These are phyloP conservation scores for Chionoecetes opilio DNA, from an alignment of 1,140 invertebrate species.

Conservation along the genomic window DNA sequence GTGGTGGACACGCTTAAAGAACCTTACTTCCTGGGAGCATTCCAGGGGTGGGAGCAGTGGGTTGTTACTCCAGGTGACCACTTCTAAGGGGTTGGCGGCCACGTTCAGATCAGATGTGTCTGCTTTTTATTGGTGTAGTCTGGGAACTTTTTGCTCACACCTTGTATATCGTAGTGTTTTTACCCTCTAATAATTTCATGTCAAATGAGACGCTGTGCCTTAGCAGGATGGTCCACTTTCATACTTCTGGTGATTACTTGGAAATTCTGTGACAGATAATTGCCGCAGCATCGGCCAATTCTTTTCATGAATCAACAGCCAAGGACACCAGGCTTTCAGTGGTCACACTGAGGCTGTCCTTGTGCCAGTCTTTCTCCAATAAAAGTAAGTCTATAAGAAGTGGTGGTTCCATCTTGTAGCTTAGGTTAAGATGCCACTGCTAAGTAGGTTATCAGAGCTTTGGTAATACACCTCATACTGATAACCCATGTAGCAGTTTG, in stretches of 20 bases:
- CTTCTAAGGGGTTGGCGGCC: too few relatives aligned
- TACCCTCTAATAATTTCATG: constrained; percentile 1
- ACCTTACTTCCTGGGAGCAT: too few relatives aligned
- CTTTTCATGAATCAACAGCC: background rate
- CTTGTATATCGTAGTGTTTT: background rate
- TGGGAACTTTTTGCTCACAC: too few relatives aligned
- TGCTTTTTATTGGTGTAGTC: too few relatives aligned
- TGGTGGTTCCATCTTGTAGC: constrained; percentile 25
- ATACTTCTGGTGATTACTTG: background rate
- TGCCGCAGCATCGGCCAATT: background rate
- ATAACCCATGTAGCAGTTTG: background rate
- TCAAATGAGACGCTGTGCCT: constrained; percentile 8
- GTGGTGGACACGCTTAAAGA: too few relatives aligned
- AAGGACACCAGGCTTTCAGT: background rate
- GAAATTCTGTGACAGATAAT: background rate
- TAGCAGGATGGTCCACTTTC: constrained; percentile 1
- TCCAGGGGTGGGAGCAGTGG: too few relatives aligned
- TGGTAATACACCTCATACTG: background rate
- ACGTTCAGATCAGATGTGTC: too few relatives aligned
- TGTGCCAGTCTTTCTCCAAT: constrained; percentile 18
- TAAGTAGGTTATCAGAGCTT: background rate
- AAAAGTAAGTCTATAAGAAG: background rate
- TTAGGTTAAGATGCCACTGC: constrained; percentile 1
- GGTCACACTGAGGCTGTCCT: background rate
- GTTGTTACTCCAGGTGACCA: too few relatives aligned